These are phyloP conservation scores for Heliconius eleuchia DNA, from an alignment of 1,140 invertebrate genomes.

Conservation along the genomic window DNA sequence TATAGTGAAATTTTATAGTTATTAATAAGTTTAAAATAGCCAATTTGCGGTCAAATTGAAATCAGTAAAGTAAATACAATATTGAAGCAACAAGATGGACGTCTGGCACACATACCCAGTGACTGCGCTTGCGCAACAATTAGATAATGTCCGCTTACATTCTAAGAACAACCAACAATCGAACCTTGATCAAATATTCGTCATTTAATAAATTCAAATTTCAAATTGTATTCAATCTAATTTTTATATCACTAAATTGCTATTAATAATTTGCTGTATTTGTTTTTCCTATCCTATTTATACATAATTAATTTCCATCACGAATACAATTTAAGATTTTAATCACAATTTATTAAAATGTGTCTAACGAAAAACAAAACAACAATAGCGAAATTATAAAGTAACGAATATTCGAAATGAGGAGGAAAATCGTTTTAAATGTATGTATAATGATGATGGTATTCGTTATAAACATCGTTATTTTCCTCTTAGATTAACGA, in stretches of 20 bases:
- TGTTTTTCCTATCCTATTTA: background rate
- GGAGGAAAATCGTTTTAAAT: background rate
- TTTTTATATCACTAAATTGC: background rate
- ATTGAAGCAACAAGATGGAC: conserved; percentile 24
- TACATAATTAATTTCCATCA: background rate
- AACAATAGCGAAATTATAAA: background rate
- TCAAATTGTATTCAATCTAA: background rate
- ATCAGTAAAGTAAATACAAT: conserved; percentile 17
- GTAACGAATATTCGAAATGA: background rate
- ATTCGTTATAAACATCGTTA: conserved; percentile 15
- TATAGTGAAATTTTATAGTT: background rate
- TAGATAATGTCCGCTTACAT: conserved; percentile 57
- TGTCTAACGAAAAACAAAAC: no score
- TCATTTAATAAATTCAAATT: background rate
- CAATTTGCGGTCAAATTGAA: background rate
- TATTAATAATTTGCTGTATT: background rate
- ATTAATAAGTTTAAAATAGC: background rate
- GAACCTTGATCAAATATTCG: conserved; percentile 29
- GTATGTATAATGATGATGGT: background rate
- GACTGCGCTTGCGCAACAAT: conserved; percentile 51
- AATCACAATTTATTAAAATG: no score
- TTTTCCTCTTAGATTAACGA: conserved; percentile 11
- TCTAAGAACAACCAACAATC: conserved; percentile 41
- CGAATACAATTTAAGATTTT: background rate
- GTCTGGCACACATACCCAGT: conserved; percentile 53